These are phyloP conservation scores for Oceanodroma leucorhoa DNA, from an alignment of 2,797 vertebrate species.

Conservation along the genomic window DNA sequence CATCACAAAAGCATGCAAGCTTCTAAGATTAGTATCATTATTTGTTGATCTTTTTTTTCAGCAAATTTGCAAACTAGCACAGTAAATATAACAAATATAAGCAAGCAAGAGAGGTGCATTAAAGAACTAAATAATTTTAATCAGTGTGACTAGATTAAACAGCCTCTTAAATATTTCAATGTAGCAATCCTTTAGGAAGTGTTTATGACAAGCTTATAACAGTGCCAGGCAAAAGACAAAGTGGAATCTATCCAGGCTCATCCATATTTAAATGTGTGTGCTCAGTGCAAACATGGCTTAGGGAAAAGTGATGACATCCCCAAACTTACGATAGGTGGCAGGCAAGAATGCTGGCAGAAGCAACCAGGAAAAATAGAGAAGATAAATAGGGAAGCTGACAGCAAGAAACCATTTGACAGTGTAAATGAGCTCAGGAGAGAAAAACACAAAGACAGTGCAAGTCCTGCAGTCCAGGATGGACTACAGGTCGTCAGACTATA, in stretches of 20 bases:
- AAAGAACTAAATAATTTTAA: slow-evolving; percentile 60
- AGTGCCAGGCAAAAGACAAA: slow-evolving; percentile 71
- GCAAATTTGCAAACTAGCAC: slow-evolving; percentile 8
- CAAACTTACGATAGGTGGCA: slow-evolving; percentile 53
- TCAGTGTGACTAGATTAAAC: slow-evolving; percentile 51
- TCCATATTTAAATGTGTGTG: slow-evolving; percentile 70
- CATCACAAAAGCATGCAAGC: background rate
- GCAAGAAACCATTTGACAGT: slow-evolving; percentile 3
- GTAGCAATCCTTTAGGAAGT: slow-evolving; percentile 66
- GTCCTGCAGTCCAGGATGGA: background rate
- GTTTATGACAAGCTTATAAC: slow-evolving; percentile 68
- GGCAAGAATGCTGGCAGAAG: slow-evolving; percentile 48
- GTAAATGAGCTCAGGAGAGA: background rate
- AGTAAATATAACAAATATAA: slow-evolving; percentile 15
- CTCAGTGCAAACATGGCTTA: slow-evolving; percentile 26
- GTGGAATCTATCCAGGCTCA: slow-evolving; percentile 65
- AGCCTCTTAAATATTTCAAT: slow-evolving; percentile 67
- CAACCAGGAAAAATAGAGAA: background rate
- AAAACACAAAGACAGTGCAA: background rate
- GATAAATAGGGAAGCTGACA: background rate
- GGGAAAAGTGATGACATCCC: slow-evolving; percentile 39
- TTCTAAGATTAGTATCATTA: slow-evolving; percentile 13
- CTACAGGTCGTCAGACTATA: accelerated
- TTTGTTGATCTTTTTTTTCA: slow-evolving; percentile 17
- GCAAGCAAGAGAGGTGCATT: background rate